Base-by-base conservation (phyloP, 2,888 invertebrate genomes). In the Drosophila leonis region DNA sequence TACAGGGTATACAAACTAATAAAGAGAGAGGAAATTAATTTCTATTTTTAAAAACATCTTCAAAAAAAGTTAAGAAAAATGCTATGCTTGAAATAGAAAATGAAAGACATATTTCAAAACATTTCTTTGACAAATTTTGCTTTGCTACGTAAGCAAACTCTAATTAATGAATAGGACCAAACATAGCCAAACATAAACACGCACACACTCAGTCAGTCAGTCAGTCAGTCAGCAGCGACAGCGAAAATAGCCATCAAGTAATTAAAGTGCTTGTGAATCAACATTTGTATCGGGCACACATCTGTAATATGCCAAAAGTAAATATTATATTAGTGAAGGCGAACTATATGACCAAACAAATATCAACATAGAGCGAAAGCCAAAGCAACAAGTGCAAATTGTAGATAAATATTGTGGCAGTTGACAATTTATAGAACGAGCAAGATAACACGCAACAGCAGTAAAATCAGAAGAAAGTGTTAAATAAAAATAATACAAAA, bases 251-350 rank as follows among this genome's bases (percentile, higher is more conserved):
- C 54, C 42, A 33, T 48, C 41, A 44, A 46, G 46, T 64, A 72
- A 65, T 69, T 54, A 59, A 59, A 65, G 27, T 29, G 65, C 20
- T 52, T 8, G n/a, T 29, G 41, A 42, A 57, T 70, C 44, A 57
- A 52, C 48, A 61, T 63, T 41, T 29, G 8, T 52, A n/a, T 31
- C 37, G 33, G 35, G n/a, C 33, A 29, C 46, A 29, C 7, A 42
- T 39, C 24, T n/a, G 20, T 41, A 20, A 52, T 52, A 37, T 37
- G 10, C 13, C 48, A 31, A 54, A 33, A 4, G 55, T 15, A 42
- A 61, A 61, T 54, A 61, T 24, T 41, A 6, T 18, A 48, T 46
- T 7, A 60, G 29, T 18, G 15, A 12, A 29, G 18, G 37, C 33
- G 12, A 35, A 24, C 35, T 9, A 20, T 51, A 8, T 52, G 13